These are phyloP conservation scores for Drosophila nasuta DNA, from an alignment of 1,140 invertebrate genomes.

Conservation along the genomic window DNA sequence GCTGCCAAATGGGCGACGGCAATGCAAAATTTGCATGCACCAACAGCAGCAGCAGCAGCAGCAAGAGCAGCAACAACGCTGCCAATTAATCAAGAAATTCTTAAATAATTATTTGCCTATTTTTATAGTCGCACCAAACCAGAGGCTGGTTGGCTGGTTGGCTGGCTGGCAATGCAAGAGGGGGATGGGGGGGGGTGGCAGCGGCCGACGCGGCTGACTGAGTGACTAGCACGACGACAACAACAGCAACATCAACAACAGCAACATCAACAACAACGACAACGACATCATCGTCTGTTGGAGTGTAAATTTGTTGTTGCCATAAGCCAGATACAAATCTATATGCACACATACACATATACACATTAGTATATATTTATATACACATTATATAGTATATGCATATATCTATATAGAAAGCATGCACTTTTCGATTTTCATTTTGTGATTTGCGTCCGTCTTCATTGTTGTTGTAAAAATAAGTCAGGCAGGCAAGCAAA, in stretches of 20 bases:
- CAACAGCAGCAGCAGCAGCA: slow-evolving; percentile 44
- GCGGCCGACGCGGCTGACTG: slow-evolving; percentile 73
- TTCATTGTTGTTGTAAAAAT: slow-evolving; percentile 80
- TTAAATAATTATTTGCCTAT: slow-evolving; percentile 84
- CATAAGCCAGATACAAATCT: slow-evolving; percentile 56
- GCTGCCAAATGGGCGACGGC: slow-evolving; percentile 50
- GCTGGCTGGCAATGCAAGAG: background rate
- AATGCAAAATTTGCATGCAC: slow-evolving; percentile 60
- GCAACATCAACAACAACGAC: slow-evolving; percentile 9
- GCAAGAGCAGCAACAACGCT: slow-evolving; percentile 51
- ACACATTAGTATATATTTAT: slow-evolving; percentile 23
- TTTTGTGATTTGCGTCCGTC: slow-evolving; percentile 72
- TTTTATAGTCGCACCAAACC: slow-evolving; percentile 65
- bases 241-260: slow-evolving; percentile 20
- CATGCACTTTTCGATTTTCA: slow-evolving; percentile 80
- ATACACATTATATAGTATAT: slow-evolving; percentile 38
- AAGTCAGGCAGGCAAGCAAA: slow-evolving; percentile 58
- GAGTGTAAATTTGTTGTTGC: slow-evolving; percentile 78
- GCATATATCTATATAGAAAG: slow-evolving; percentile 24
- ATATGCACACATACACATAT: slow-evolving; percentile 29
- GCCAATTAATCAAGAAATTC: slow-evolving; percentile 84
- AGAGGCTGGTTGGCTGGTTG: background rate
- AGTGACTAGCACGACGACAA: slow-evolving; percentile 75
- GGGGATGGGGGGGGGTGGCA: slow-evolving; percentile 24
- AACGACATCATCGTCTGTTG: slow-evolving; percentile 70